Evolutionary conservation across 1,140 invertebrate genomes (phyloP).

Genomic region (Temnothorax curvispinosus): DNA sequence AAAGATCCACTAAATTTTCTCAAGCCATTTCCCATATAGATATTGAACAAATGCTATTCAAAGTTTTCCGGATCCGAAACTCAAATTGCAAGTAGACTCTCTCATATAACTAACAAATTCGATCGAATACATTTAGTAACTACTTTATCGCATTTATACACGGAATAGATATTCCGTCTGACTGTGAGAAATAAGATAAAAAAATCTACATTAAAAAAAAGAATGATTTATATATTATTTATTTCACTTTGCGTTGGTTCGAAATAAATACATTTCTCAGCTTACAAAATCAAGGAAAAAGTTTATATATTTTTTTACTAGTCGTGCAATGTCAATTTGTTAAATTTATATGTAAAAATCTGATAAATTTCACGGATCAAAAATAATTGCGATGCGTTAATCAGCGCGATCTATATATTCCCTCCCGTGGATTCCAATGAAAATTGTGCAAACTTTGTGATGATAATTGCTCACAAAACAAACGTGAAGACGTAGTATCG

Average conservation of each 20-base stretch:
- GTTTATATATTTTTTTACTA: neutral
- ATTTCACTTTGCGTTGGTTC: neutral
- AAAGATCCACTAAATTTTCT: neutral
- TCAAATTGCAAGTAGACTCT: neutral
- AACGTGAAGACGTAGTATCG: constrained; percentile 1
- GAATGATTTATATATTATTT: neutral
- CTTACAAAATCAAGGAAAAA: neutral
- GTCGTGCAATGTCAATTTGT: neutral
- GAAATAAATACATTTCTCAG: neutral
- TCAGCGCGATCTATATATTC: neutral
- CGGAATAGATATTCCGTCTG: neutral
- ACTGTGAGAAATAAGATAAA: neutral
- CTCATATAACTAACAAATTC: neutral
- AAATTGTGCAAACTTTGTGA: constrained; percentile 7
- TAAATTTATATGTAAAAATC: neutral
- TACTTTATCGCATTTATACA: neutral
- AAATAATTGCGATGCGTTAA: neutral
- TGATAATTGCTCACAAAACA: neutral
- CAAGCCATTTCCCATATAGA: neutral
- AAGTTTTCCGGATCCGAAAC: neutral
- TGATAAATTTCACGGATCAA: neutral
- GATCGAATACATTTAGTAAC: neutral
- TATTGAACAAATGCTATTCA: neutral
- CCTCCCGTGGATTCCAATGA: neutral
- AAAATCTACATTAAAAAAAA: neutral